Conservation (phyloP, 2,113 vertebrate species). For the Tragelaphus buxtoni region DNA sequence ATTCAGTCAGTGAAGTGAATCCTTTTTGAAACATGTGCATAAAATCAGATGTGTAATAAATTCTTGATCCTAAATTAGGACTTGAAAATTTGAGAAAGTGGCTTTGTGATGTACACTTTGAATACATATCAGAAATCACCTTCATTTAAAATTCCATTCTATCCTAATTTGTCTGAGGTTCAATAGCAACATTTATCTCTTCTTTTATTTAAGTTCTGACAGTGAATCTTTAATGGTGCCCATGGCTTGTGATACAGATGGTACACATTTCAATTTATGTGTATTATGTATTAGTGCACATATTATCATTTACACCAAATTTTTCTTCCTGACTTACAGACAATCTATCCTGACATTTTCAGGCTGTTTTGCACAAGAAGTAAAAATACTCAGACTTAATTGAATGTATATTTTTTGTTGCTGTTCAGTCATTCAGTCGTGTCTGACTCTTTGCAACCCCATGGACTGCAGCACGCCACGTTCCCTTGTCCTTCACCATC, state of each 20-base stretch:
- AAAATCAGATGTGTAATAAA: not conserved
- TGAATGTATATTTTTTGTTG: not conserved
- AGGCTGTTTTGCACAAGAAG: not conserved
- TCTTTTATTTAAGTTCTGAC: not conserved
- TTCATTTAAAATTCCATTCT: not conserved
- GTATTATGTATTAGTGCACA: not conserved
- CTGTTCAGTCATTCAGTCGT: too few species aligned
- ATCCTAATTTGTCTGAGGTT: not conserved
- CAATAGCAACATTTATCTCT: not conserved
- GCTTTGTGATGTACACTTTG: not conserved
- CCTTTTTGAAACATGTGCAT: not conserved
- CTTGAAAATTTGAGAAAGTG: not conserved
- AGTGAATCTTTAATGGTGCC: not conserved
- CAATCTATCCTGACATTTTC: not conserved
- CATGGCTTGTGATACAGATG: too few species aligned
- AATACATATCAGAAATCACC: not conserved
- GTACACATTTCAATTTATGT: not conserved
- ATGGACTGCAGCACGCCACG: too few species aligned
- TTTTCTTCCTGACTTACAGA: not conserved
- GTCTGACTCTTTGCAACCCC: too few species aligned
- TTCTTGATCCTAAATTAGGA: not conserved
- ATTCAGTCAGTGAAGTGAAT: not conserved
- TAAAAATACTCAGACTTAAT: not conserved
- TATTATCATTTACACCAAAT: not conserved
- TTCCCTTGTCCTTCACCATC: too few species aligned